phyloP scores from a whole-genome alignment of 2,113 vertebrate species.

The cat (Felis catus) region DNA sequence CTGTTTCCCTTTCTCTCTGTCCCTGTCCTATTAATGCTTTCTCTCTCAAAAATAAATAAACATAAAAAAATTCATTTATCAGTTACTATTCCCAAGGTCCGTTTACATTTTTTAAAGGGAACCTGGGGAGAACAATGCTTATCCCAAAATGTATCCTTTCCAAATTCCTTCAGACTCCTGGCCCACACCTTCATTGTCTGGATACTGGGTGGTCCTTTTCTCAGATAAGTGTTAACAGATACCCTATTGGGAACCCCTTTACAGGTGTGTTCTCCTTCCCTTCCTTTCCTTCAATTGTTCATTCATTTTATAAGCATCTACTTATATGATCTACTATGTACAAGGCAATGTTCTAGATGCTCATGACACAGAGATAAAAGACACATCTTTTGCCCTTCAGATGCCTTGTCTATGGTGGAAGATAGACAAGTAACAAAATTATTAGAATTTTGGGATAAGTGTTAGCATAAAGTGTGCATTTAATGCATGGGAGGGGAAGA shows the following conservation, averaged over 20 bases:
- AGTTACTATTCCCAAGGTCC: not conserved
- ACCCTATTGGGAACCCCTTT: not conserved
- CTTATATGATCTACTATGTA: not conserved
- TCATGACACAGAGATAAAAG: not conserved
- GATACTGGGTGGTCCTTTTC: not conserved
- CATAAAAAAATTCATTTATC: not conserved
- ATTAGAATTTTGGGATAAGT: not conserved
- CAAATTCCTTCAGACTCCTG: not conserved
- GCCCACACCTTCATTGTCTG: not conserved
- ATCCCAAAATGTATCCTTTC: not conserved
- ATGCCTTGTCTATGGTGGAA: not conserved
- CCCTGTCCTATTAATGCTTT: too few relatives aligned
- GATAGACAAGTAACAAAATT: not conserved
- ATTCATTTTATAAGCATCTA: not conserved
- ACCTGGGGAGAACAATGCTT: not conserved
- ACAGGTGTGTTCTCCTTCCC: not conserved
- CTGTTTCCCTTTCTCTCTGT: too few relatives aligned
- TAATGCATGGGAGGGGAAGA: not conserved
- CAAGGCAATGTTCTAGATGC: not conserved
- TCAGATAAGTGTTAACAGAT: not conserved
- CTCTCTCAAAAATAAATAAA: too few relatives aligned
- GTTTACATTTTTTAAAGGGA: conserved; percentile 12
- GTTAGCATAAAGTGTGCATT: not conserved
- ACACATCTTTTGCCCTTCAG: not conserved
- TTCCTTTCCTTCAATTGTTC: not conserved